Percentiles rank a stretch among this genome's conserved stretches.
phyloP scores from a whole-genome alignment of 2,888 invertebrate genomes.

The Drosophila pseudotakahashii region DNA sequence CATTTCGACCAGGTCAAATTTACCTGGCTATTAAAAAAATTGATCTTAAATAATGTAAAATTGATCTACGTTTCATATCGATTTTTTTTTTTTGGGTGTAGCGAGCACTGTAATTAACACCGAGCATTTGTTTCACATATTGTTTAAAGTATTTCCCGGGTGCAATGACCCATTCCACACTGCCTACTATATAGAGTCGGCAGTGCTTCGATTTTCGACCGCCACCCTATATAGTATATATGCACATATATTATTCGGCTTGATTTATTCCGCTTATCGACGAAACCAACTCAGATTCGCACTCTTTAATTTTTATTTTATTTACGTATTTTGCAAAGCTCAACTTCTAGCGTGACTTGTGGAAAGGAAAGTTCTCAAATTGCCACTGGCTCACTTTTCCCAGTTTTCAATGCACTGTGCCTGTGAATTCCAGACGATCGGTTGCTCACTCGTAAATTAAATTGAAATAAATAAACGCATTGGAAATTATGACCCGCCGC shows the following conservation, averaged over 20 bases:
- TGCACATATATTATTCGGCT: background rate
- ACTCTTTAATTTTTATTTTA: slow-evolving; percentile 5
- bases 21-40: too few relatives aligned
- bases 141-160: slow-evolving; percentile 23
- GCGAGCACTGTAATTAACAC: slow-evolving; percentile 26
- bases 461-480: slow-evolving; percentile 63
- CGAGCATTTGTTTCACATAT: slow-evolving; percentile 24
- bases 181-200: slow-evolving; percentile 1
- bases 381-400: background rate
- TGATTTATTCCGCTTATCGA: slow-evolving; percentile 6
- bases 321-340: slow-evolving; percentile 12
- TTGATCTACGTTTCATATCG: too few relatives aligned
- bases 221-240: background rate
- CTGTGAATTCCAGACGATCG: slow-evolving; percentile 38
- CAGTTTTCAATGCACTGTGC: background rate
- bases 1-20: too few relatives aligned
- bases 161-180: slow-evolving; percentile 25
- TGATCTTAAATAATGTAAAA: too few relatives aligned
- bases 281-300: slow-evolving; percentile 5
- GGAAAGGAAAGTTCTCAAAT: slow-evolving; percentile 4
- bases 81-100: too few relatives aligned
- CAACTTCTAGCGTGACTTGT: slow-evolving; percentile 4
- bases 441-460: slow-evolving; percentile 53
- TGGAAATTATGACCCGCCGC: slow-evolving; percentile 49
- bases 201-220: slow-evolving; percentile 9